Evolutionary conservation across 2,797 vertebrate genomes (phyloP).

Genomic region (Fratercula arctica): DNA sequence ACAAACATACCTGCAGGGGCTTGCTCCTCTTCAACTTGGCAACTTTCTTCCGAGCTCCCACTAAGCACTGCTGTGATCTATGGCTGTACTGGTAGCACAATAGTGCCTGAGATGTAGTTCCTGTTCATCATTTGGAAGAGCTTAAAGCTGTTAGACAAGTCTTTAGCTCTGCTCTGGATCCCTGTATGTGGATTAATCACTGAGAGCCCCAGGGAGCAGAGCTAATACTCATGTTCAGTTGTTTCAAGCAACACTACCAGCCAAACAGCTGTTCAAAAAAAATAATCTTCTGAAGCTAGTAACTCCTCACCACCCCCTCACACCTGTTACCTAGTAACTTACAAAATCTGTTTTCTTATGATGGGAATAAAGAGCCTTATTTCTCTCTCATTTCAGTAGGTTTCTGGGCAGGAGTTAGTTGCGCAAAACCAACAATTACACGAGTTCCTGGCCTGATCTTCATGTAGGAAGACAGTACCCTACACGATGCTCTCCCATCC

Average conservation of each 20-base stretch:
- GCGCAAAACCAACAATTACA: neutral
- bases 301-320: neutral
- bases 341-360: neutral
- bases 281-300: neutral
- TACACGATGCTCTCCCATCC: neutral
- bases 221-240: neutral
- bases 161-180: neutral
- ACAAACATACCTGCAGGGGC: neutral
- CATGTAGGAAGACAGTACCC: neutral
- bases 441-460: neutral
- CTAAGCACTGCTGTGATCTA: neutral
- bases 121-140: neutral
- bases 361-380: neutral
- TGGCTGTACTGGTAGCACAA: neutral
- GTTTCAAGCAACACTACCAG: neutral
- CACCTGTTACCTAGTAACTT: neutral
- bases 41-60: neutral
- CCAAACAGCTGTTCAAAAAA: neutral
- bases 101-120: neutral
- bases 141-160: neutral
- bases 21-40: neutral
- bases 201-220: neutral
- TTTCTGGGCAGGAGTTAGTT: neutral
- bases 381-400: neutral
- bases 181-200: neutral